Evolutionary conservation across 2,113 vertebrate genomes (phyloP).

Genomic region (Lophochroa leadbeateri): DNA sequence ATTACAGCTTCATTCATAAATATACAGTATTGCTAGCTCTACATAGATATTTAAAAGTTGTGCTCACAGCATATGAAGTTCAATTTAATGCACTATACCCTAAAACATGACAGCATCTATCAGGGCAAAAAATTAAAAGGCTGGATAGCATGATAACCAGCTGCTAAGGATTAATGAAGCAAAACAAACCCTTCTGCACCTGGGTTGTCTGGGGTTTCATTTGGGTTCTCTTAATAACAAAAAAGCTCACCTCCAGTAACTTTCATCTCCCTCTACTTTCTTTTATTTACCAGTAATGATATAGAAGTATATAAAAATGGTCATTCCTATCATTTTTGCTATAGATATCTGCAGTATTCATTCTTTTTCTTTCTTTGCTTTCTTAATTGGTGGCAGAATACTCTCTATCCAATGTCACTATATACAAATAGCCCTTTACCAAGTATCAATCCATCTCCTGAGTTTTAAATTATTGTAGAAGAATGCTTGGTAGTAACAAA

Average conservation of each 20-base stretch:
- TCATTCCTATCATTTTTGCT: background rate
- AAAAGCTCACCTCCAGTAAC: background rate
- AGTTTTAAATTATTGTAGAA: background rate
- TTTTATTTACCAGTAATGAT: background rate
- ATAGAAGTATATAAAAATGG: rapidly evolving
- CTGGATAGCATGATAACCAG: background rate
- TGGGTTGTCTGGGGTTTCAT: background rate
- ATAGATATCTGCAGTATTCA: background rate
- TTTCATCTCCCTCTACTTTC: background rate
- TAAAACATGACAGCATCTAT: background rate
- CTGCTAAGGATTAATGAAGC: background rate
- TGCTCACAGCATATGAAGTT: background rate
- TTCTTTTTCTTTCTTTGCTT: background rate
- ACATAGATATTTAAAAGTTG: background rate
- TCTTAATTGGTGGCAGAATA: background rate
- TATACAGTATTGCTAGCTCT: background rate
- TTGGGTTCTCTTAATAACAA: background rate
- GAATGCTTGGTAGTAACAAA: background rate
- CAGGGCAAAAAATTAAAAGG: background rate
- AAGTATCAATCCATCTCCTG: background rate
- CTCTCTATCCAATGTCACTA: background rate
- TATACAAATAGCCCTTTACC: background rate
- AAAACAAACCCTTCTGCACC: background rate
- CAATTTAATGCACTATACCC: background rate
- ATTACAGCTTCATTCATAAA: background rate